These are phyloP conservation scores for Penaeus vannamei DNA, from an alignment of 1,140 invertebrate genomes.

Conservation along the genomic window DNA sequence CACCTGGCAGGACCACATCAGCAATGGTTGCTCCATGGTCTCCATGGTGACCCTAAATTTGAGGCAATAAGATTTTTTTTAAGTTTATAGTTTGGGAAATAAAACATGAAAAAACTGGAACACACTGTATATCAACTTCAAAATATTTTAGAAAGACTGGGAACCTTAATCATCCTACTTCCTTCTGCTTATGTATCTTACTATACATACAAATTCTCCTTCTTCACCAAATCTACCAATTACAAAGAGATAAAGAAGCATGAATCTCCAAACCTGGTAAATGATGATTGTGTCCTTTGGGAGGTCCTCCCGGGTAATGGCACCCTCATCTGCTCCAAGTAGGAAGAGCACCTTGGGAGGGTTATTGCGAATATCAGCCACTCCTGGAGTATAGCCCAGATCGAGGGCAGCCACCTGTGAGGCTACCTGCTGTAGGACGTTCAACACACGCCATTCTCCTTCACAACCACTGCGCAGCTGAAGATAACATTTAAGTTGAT, in stretches of 20 bases:
- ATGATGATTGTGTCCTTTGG: slow-evolving; percentile 89
- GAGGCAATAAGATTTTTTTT: background rate
- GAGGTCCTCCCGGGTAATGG: slow-evolving; percentile 84
- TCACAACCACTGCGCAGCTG: slow-evolving; percentile 62
- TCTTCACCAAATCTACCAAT: background rate
- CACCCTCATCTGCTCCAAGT: slow-evolving; percentile 91
- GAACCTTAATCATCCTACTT: too few relatives aligned
- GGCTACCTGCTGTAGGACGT: slow-evolving; percentile 91
- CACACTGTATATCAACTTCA: too few relatives aligned
- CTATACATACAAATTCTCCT: background rate
- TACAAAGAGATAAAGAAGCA: background rate
- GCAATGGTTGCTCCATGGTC: slow-evolving; percentile 93
- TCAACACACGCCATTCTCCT: slow-evolving; percentile 84
- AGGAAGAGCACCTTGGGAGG: slow-evolving; percentile 90
- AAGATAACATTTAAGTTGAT: slow-evolving; percentile 48
- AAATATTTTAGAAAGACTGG: too few relatives aligned
- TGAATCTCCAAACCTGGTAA: slow-evolving; percentile 81
- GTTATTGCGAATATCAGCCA: slow-evolving; percentile 79
- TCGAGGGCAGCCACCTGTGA: slow-evolving; percentile 97
- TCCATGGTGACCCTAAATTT: slow-evolving; percentile 90
- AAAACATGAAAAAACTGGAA: background rate
- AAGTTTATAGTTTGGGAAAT: background rate
- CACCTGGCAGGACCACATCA: slow-evolving; percentile 94
- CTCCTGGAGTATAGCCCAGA: slow-evolving; percentile 90
- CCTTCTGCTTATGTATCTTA: too few relatives aligned